Evolutionary conservation across 1,140 invertebrate genomes (phyloP).

Genomic region (Euura lappo): DNA sequence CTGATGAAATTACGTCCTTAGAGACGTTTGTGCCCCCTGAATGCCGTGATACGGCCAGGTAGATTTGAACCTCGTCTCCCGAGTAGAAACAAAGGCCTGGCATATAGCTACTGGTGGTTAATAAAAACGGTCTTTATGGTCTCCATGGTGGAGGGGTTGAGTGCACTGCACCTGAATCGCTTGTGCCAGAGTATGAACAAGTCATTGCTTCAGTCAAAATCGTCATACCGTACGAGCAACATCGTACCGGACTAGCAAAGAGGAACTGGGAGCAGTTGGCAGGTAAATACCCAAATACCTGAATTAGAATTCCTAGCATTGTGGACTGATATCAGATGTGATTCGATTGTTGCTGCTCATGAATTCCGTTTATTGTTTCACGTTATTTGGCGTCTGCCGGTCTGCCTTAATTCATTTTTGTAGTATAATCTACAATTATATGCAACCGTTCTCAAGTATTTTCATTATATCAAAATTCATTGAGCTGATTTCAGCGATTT

Average conservation of each 20-base stretch:
- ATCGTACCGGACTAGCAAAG: background rate
- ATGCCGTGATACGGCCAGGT: too few species aligned
- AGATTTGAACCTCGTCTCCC: too few species aligned
- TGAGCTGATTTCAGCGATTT: too few species aligned
- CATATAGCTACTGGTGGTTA: background rate
- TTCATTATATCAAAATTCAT: too few species aligned
- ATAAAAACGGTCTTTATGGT: background rate
- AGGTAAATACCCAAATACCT: background rate
- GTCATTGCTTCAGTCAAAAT: constrained; percentile 3
- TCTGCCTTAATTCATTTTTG: too few species aligned
- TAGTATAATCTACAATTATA: too few species aligned
- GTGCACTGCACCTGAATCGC: background rate
- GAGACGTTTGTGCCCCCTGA: too few species aligned
- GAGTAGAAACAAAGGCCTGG: too few species aligned
- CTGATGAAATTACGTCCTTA: too few species aligned
- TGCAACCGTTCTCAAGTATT: too few species aligned
- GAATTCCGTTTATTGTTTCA: too few species aligned
- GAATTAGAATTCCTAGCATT: background rate
- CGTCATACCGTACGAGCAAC: background rate
- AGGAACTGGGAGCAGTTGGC: background rate
- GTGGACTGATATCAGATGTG: background rate
- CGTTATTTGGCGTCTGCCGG: too few species aligned
- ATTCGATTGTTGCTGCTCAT: background rate
- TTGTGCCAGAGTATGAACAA: background rate
- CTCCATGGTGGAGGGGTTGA: background rate